Conservation (phyloP, 2,113 vertebrate species). For the Colaptes auratus region DNA sequence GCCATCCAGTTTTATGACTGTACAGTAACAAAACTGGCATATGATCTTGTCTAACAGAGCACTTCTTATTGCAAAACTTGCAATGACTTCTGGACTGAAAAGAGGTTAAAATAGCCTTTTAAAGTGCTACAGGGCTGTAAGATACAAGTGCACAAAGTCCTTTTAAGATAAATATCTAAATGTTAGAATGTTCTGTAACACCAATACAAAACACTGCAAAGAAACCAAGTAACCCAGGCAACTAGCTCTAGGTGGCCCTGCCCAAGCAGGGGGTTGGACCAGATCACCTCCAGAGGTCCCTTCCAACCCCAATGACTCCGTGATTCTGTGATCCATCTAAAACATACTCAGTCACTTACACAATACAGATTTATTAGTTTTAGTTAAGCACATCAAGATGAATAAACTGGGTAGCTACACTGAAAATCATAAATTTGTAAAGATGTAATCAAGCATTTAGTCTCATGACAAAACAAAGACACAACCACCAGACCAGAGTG, state of each 20-base stretch:
- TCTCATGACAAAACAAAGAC: background rate
- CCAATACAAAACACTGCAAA: background rate
- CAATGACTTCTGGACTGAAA: background rate
- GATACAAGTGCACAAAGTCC: fast-evolving
- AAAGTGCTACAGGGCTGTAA: background rate
- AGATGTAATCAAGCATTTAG: background rate
- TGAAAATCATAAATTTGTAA: background rate
- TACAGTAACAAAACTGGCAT: background rate
- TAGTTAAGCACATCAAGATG: background rate
- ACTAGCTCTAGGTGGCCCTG: background rate
- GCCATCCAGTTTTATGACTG: background rate
- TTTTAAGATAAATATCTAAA: background rate
- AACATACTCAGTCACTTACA: background rate
- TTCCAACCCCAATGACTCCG: background rate
- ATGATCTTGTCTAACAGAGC: background rate
- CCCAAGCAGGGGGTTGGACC: background rate
- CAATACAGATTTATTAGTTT: background rate
- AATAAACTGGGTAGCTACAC: background rate
- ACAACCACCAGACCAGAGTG: background rate
- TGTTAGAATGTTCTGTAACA: background rate
- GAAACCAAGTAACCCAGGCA: background rate
- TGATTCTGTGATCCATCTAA: background rate
- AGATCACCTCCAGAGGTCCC: background rate
- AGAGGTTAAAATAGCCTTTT: background rate
- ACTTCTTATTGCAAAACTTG: background rate